Base-by-base conservation (phyloP, 2,888 invertebrate species). In the Imbricaverruca yamaguchii region DNA sequence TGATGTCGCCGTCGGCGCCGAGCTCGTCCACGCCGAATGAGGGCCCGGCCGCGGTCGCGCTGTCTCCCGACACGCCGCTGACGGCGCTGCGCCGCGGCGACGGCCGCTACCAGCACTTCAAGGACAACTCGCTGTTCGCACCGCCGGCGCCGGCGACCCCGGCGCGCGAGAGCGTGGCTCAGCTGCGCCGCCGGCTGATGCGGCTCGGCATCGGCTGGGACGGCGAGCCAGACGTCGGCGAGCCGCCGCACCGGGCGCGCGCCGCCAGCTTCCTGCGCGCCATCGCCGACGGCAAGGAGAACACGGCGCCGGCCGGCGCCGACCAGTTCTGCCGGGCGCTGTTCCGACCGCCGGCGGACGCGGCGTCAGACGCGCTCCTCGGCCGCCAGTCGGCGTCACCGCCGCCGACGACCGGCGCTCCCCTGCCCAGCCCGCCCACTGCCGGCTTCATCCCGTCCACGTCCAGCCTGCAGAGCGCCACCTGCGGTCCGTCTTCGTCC, bases 211-310 rank as follows among this genome's bases (percentile, higher is more conserved):
- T 79, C 23, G 79, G 79, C 56, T 10, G 79, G 23, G 57, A 56
- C 23, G 39, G 18, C 13, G 25, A 23, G 53, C 0, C 13, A 1
- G 79, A 57, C 6, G 56, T 12, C 57, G 56, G 9, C 57, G 23
- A 57, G 57, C 57, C 23, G 23, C 57, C 3, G 57, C 79, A 57
- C 23, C 74, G 74, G 21, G 21, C 74, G 53, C 56, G 79, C 23
- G 79, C 79, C 23, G 56, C 79, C 79, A 79, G 79, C 57, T 79
- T 79, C 25, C 79, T 79, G 79, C 56, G 57, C 25, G 79, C 79
- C 23, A 79, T 79, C 57, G 79, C 79, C 23, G 57, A 79, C 57
- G 59, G 79, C 13, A 56, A 59, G 56, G 79, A 79, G 79, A 57
- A 59, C 25, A 6, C 2, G 0, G 57, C 56, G 56, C 13, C 53